A percentile compares a stretch with the other conserved stretches of the same genome.
phyloP scores from a whole-genome alignment of 1,140 invertebrate genomes.

The Drosophila jambulina region DNA sequence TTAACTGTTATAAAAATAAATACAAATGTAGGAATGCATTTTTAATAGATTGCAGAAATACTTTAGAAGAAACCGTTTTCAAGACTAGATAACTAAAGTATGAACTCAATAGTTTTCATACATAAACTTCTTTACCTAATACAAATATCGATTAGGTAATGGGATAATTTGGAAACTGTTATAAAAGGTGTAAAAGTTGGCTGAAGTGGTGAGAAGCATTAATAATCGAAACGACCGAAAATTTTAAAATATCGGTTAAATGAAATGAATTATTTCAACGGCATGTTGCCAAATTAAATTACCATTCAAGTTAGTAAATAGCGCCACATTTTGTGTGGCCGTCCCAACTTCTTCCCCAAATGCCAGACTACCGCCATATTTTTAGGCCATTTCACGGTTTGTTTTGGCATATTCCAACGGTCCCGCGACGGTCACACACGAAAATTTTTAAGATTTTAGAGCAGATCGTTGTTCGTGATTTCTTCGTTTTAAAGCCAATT shows the following conservation, averaged over 20 bases:
- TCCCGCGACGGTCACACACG: constrained; percentile 17
- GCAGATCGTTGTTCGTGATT: constrained; percentile 52
- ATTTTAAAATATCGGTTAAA: too few relatives aligned
- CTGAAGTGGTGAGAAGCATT: too few relatives aligned
- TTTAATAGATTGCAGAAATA: too few relatives aligned
- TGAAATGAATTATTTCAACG: too few relatives aligned
- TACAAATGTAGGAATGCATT: neutral
- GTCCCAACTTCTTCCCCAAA: too few relatives aligned
- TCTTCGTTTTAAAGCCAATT: constrained; percentile 54
- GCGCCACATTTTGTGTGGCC: too few relatives aligned
- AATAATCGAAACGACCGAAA: too few relatives aligned
- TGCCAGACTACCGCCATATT: neutral
- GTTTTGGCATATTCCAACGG: neutral
- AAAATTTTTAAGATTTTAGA: constrained; percentile 43
- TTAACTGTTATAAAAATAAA: neutral
- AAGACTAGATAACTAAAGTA: neutral
- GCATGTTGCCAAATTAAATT: too few relatives aligned
- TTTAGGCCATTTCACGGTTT: neutral
- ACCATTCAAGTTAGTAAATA: too few relatives aligned
- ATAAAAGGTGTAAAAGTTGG: too few relatives aligned
- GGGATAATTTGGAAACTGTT: too few relatives aligned
- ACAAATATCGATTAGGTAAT: neutral
- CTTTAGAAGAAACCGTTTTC: neutral
- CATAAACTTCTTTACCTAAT: neutral
- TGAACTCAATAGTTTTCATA: neutral